Conservation (phyloP, 1,140 invertebrate genomes). For the Protaetia brevitarsis region DNA sequence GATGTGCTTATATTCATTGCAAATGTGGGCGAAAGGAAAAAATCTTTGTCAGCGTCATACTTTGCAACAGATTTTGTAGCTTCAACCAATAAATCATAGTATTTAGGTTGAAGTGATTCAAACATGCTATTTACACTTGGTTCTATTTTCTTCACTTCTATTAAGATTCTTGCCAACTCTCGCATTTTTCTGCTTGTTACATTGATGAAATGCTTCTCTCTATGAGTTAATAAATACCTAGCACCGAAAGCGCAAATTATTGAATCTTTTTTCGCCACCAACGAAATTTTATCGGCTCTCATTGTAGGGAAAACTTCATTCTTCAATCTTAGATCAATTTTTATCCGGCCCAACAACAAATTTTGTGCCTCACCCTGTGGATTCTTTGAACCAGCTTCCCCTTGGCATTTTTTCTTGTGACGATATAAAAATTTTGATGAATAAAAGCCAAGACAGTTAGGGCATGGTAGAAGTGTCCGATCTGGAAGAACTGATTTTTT, state of each 20-base stretch:
- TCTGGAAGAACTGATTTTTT: too few relatives aligned
- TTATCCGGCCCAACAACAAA: not conserved
- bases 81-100: constrained; percentile 31
- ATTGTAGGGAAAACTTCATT: constrained; percentile 25
- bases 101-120: constrained; percentile 35
- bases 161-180: constrained; percentile 38
- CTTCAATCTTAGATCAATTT: constrained; percentile 19
- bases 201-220: constrained; percentile 39
- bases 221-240: constrained; percentile 41
- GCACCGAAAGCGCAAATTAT: constrained; percentile 41
- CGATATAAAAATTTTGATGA: not conserved
- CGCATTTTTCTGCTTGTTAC: constrained; percentile 41
- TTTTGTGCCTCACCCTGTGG: not conserved
- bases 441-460: not conserved
- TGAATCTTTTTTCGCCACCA: constrained; percentile 32
- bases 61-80: constrained; percentile 29
- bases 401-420: not conserved
- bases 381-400: not conserved
- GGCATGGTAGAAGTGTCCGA: too few relatives aligned
- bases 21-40: constrained; percentile 29
- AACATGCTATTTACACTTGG: constrained; percentile 34
- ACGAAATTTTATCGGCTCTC: constrained; percentile 25
- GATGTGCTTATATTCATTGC: constrained; percentile 33
- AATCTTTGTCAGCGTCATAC: constrained; percentile 30
- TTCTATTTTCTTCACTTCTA: constrained; percentile 38